A percentile compares a stretch with the other conserved stretches of the same genome.
Conservation (phyloP, 2,888 invertebrate species). For the Himalopsyche tibetana region DNA sequence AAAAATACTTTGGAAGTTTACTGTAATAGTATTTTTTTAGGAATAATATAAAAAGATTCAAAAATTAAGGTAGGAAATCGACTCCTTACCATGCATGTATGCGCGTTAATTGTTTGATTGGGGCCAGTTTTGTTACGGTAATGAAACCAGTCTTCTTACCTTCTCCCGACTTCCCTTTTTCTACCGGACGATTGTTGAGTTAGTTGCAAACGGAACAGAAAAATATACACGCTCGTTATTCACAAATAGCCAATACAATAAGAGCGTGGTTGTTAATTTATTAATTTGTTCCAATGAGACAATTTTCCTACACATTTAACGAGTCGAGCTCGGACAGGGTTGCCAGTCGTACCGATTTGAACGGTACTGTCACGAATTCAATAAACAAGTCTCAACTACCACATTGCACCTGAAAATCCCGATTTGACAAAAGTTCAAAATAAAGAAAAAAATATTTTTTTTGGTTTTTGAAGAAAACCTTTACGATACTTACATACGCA, state of each 20-base stretch:
- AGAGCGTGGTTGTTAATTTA: neutral
- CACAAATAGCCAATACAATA: conserved; percentile 42
- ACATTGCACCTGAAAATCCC: no score
- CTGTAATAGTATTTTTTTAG: conserved; percentile 41
- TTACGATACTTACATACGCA: no score
- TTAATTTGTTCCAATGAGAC: no score
- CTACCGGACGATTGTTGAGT: conserved; percentile 78
- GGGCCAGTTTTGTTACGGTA: conserved; percentile 66
- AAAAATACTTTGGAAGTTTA: conserved; percentile 42
- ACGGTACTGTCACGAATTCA: no score
- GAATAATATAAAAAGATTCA: conserved; percentile 53
- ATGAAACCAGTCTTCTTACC: conserved; percentile 78
- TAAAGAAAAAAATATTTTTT: no score
- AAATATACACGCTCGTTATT: conserved; percentile 67
- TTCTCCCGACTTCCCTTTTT: conserved; percentile 93
- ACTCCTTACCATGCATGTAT: conserved; percentile 66
- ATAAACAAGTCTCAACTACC: no score
- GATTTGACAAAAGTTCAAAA: no score
- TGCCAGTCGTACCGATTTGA: no score
- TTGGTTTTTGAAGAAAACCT: no score
- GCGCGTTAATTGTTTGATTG: conserved; percentile 65
- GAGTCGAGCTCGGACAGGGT: neutral
- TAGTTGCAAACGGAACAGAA: conserved; percentile 69
- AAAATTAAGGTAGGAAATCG: conserved; percentile 64
- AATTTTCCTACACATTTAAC: neutral